Evolutionary conservation across 2,888 invertebrate genomes (phyloP), one percentile per base, ranked within the genome.

Genomic region (Carpatolechia fugitivella): DNA sequence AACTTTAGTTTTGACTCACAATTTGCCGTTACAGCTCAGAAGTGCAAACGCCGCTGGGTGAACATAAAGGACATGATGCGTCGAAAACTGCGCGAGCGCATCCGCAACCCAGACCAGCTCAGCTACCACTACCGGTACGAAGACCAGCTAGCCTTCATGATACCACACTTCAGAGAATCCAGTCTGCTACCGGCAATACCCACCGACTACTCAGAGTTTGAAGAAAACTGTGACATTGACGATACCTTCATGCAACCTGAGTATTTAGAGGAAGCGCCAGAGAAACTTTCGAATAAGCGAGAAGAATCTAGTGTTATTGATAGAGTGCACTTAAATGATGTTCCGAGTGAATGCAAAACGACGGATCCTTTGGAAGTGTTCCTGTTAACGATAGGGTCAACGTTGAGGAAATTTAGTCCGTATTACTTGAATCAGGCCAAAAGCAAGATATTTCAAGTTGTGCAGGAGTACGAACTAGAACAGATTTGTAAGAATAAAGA

Each of bases 51-150:
- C 0, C 66, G 88, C 51, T 89, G 88, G 87, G 74, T 83, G 16
- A 88, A 87, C 69, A 88, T 89, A 13, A 60, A 89, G 0, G 88
- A 89, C 35, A 83, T 84, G 84, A 82, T 88, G 84, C 74, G 86
- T 0, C 69, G 83, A 1, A 84, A 80, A 59, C 68, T 83, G 29
- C 72, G 78, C 0, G 80, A 81, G 5, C 72, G 86, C 0, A 62
- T 79, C 0, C 72, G 76, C 10, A 76, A 82, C 57, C 81, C 81
- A 0, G 64, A 68, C 48, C 72, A 70, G 3, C 68, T 72, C 50
- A 72, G 66, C 10, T 77, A 83, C 70, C 78, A 76, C 41, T 89
- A 89, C 67, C 83, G 86, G 50, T 89, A 87, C 59, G 89, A 89
- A 38, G 80, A 83, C 0, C 78, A 86, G 46, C 66, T 89, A 8